Evolutionary conservation across 1,140 invertebrate genomes (phyloP).

Genomic region (Drosophila nannoptera): DNA sequence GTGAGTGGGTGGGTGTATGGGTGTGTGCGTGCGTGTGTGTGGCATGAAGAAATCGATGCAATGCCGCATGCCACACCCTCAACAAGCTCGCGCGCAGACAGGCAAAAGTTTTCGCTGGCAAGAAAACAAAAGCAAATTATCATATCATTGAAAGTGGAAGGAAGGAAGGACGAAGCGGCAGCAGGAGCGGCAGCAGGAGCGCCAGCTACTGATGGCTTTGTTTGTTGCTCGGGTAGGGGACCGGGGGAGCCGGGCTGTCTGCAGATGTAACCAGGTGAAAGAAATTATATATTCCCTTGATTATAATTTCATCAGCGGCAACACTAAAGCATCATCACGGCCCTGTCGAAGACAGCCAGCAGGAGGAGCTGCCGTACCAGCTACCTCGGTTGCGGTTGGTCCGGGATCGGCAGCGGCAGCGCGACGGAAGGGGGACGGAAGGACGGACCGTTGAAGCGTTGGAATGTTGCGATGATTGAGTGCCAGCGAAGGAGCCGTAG

Average conservation of each 20-base stretch:
- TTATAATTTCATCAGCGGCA: conserved; percentile 78
- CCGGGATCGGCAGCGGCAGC: no score
- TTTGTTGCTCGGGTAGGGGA: conserved; percentile 64
- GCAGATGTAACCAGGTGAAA: conserved; percentile 68
- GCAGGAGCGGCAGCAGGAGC: conserved; percentile 6
- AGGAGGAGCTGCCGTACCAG: conserved; percentile 1
- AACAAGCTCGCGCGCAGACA: neutral
- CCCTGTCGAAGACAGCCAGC: conserved; percentile 59
- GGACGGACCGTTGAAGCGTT: conserved; percentile 23
- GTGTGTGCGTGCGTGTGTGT: conserved; percentile 24
- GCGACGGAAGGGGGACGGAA: no score
- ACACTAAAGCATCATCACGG: conserved; percentile 72
- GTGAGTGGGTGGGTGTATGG: no score
- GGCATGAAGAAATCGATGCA: conserved; percentile 49
- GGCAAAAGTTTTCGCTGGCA: conserved; percentile 49
- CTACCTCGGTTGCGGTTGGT: neutral
- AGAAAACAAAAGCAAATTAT: conserved; percentile 73
- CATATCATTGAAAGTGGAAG: conserved; percentile 65
- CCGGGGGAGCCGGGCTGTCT: no score
- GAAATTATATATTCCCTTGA: conserved; percentile 77
- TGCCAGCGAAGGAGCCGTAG: conserved; percentile 30
- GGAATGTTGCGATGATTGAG: conserved; percentile 63
- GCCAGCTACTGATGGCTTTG: conserved; percentile 38
- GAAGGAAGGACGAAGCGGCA: conserved; percentile 21
- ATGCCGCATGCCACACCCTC: conserved; percentile 17